These are phyloP conservation scores for Camponotus floridanus DNA, from an alignment of 1,140 invertebrate species.

Conservation along the genomic window DNA sequence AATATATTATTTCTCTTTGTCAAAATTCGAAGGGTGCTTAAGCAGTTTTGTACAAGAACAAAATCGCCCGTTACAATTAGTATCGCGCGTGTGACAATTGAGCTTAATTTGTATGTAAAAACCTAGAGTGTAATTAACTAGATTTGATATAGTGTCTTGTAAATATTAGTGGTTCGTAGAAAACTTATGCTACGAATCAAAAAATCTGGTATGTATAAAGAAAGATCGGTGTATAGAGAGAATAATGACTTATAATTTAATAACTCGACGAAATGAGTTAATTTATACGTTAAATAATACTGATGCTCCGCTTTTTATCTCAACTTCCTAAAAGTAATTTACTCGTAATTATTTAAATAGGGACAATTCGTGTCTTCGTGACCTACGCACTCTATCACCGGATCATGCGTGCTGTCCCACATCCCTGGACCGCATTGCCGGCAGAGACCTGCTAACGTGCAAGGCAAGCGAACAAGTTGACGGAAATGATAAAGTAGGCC, in stretches of 20 bases:
- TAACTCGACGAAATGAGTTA: slow-evolving; percentile 22
- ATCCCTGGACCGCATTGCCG: slow-evolving; percentile 95
- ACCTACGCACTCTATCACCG: slow-evolving; percentile 91
- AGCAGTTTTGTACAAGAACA: slow-evolving; percentile 21
- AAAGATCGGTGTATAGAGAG: slow-evolving; percentile 31
- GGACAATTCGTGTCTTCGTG: slow-evolving; percentile 81
- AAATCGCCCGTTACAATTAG: not conserved
- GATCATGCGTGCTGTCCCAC: slow-evolving; percentile 96
- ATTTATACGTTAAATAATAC: slow-evolving; percentile 45
- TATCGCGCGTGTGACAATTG: not conserved
- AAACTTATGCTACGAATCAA: slow-evolving; percentile 36
- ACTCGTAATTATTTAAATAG: slow-evolving; percentile 82
- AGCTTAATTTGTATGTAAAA: slow-evolving; percentile 10
- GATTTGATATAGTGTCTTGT: not conserved
- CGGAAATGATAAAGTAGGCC: slow-evolving; percentile 96
- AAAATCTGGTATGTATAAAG: not conserved
- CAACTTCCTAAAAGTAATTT: slow-evolving; percentile 59
- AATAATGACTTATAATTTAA: slow-evolving; percentile 28
- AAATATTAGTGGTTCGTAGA: slow-evolving; percentile 7
- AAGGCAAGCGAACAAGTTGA: slow-evolving; percentile 94
- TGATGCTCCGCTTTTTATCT: slow-evolving; percentile 5
- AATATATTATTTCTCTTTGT: not conserved
- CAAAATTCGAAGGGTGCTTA: not conserved
- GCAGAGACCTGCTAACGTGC: slow-evolving; percentile 94
- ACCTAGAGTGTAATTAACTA: slow-evolving; percentile 14